These are phyloP conservation scores for Montipora foliosa DNA, from an alignment of 64 coral and sea anemone species.

Conservation along the genomic window DNA sequence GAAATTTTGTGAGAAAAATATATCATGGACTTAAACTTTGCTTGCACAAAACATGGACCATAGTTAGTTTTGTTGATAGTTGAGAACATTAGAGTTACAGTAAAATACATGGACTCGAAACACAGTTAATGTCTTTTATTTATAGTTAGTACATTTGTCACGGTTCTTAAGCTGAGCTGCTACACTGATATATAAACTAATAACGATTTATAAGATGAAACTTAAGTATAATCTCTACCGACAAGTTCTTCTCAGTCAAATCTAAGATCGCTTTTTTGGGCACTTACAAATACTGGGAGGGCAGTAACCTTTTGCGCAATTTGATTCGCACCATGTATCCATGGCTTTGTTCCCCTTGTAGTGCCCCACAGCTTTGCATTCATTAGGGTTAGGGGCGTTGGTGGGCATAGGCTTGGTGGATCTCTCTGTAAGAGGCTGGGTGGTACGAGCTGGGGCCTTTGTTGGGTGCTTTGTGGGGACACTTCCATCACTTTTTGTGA, in stretches of 20 bases:
- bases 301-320: conserved; percentile 60
- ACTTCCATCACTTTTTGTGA: conserved; percentile 45
- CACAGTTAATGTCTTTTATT: too few relatives aligned
- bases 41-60: too few relatives aligned
- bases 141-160: too few relatives aligned
- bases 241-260: neutral
- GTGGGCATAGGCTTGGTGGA: neutral
- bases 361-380: conserved; percentile 53
- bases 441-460: conserved; percentile 28
- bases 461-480: conserved; percentile 50
- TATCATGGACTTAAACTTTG: too few relatives aligned
- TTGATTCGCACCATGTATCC: conserved; percentile 58
- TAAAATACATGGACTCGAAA: too few relatives aligned
- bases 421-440: neutral
- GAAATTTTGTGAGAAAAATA: too few relatives aligned
- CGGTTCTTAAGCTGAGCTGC: too few relatives aligned
- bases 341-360: conserved; percentile 5
- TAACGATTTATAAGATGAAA: neutral
- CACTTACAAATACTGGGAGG: conserved; percentile 39
- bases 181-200: too few relatives aligned
- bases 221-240: neutral
- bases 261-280: neutral
- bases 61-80: too few relatives aligned
- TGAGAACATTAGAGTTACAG: too few relatives aligned
- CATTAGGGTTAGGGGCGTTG: conserved; percentile 55